Evolutionary conservation across 1,140 invertebrate genomes (phyloP).

Genomic region (Drosophila rufa): DNA sequence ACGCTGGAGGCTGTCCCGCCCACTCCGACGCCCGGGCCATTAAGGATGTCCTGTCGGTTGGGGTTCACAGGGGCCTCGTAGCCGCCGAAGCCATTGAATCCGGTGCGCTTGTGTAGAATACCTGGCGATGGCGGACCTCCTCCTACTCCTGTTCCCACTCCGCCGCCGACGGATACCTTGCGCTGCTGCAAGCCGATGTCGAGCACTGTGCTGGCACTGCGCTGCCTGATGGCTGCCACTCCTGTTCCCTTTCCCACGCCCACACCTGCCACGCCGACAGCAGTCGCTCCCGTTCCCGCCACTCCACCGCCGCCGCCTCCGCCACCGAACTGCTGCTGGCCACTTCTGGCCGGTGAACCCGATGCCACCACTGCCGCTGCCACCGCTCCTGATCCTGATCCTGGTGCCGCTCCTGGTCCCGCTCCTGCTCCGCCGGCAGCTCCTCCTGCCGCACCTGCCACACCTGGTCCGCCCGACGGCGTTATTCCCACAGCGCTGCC

Average conservation of each 20-base stretch:
- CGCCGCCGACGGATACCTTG: conserved; percentile 52
- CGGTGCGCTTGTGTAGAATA: conserved; percentile 28
- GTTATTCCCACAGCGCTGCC: conserved; percentile 81
- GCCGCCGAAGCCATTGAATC: conserved; percentile 37
- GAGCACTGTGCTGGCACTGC: conserved; percentile 73
- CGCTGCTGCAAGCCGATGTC: conserved; percentile 62
- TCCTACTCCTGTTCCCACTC: conserved; percentile 1
- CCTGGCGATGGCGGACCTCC: conserved; percentile 22
- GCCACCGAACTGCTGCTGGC: conserved; percentile 59
- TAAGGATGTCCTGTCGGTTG: conserved; percentile 27
- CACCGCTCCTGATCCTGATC: conserved; percentile 49
- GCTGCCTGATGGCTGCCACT: conserved; percentile 54
- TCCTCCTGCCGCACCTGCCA: conserved; percentile 23
- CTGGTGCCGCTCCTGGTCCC: conserved; percentile 39
- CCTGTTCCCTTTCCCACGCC: conserved; percentile 31
- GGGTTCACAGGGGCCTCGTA: conserved; percentile 30
- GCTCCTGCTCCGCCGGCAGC: conserved; percentile 8
- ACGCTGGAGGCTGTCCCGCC: conserved; percentile 12
- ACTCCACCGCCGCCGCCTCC: conserved; percentile 42
- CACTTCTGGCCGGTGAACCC: conserved; percentile 75
- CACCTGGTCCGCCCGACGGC: conserved; percentile 56
- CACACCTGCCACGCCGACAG: conserved; percentile 43
- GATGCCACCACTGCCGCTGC: conserved; percentile 66
- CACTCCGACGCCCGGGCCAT: conserved; percentile 30
- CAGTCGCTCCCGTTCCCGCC: conserved; percentile 28